A percentile compares a stretch with the other conserved stretches of the same genome.
These are phyloP conservation scores for Drosophila heteroneura DNA, from an alignment of 2,888 invertebrate species.

Conservation along the genomic window DNA sequence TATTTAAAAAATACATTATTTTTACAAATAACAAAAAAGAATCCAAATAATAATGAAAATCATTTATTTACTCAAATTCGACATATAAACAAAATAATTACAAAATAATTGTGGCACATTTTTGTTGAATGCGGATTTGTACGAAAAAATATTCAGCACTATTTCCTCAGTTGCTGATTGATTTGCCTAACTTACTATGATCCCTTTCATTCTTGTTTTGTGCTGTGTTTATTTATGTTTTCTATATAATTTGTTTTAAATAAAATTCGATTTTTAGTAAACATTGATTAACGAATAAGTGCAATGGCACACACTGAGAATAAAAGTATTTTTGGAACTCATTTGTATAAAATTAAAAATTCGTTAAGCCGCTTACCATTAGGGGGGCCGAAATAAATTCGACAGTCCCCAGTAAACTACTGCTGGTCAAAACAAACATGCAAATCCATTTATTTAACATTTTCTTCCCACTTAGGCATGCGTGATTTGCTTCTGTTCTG, in stretches of 20 bases:
- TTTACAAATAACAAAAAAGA: not conserved
- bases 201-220: constrained; percentile 11
- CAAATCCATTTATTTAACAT: constrained; percentile 29
- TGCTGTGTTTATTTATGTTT: constrained; percentile 62
- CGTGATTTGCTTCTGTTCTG: constrained; percentile 54
- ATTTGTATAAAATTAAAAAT: constrained; percentile 49
- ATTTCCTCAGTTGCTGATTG: constrained; percentile 29
- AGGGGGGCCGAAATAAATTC: constrained; percentile 10
- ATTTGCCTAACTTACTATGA: constrained; percentile 25
- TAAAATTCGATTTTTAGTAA: constrained; percentile 49
- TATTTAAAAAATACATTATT: not conserved
- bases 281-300: constrained; percentile 29
- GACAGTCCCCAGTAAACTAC: constrained; percentile 29
- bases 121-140: not conserved
- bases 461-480: constrained; percentile 30
- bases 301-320: constrained; percentile 3
- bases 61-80: not conserved
- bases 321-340: constrained; percentile 31
- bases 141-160: not conserved
- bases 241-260: constrained; percentile 46
- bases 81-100: not conserved
- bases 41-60: not conserved
- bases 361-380: constrained; percentile 10
- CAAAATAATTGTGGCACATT: not conserved
- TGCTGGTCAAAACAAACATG: constrained; percentile 29